A percentile compares a stretch with the other conserved stretches of the same genome.
These are phyloP conservation scores for Dendrocopos noguchii DNA, from an alignment of 2,113 vertebrate species.

Conservation along the genomic window DNA sequence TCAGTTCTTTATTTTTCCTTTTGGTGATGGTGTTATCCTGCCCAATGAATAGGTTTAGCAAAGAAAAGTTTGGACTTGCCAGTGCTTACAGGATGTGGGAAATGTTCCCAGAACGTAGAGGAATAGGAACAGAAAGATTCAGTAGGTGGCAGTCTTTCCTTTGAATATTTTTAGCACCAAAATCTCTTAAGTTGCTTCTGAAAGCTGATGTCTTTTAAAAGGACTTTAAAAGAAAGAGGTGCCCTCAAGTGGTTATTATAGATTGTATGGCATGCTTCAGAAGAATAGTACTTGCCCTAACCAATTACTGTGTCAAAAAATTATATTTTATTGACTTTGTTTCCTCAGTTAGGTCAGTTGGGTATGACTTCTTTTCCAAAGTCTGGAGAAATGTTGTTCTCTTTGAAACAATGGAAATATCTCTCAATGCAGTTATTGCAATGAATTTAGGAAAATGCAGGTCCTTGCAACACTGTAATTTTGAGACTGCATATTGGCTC, in stretches of 20 bases:
- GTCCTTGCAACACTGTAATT: not conserved
- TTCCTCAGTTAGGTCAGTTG: not conserved
- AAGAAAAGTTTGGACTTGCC: not conserved
- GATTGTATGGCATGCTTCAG: not conserved
- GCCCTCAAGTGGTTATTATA: not conserved
- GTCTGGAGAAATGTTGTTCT: not conserved
- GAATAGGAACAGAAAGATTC: conserved; percentile 10
- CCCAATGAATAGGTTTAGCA: not conserved
- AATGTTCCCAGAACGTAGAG: not conserved
- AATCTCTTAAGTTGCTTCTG: not conserved
- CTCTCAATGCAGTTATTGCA: not conserved
- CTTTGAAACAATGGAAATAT: not conserved
- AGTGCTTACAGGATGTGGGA: not conserved
- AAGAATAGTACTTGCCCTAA: not conserved
- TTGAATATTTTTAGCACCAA: conserved; percentile 6
- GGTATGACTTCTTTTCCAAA: not conserved
- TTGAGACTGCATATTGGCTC: not conserved
- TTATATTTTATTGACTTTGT: not conserved
- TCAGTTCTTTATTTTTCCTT: not conserved
- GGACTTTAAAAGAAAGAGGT: not conserved
- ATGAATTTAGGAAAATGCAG: not conserved
- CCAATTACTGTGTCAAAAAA: not conserved
- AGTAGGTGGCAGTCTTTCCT: conserved; percentile 67
- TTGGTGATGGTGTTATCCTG: not conserved
- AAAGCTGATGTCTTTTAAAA: not conserved